Evolutionary conservation across 2,797 vertebrate species (phyloP), one percentile per base, ranked within the genome.

Genomic region (Moxostoma hubbsi): DNA sequence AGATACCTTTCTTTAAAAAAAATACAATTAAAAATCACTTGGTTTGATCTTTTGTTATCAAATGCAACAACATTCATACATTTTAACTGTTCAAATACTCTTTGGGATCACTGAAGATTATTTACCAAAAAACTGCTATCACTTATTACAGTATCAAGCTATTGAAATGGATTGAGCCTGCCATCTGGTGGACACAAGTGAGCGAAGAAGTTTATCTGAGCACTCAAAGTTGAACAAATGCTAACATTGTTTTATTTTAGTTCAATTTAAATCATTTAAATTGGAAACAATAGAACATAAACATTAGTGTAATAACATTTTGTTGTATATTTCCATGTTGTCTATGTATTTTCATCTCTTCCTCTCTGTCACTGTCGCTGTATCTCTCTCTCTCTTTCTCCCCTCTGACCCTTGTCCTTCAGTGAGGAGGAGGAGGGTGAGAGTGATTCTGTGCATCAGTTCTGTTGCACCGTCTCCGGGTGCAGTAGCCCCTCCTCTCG

Each of bases 401-500:
- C 83, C 70, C 4, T 79, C 18, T 72, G 45, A 51, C 85, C 85
- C 53, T 24, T 86, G 84, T 85, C 83, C 83, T 85, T 84, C 55
- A 79, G 84, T 79, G 83, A 89, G 87, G 91, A 93, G 84, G 89
- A 91, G 88, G 80, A 88, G 81, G 88, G 90, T 85, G 73, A 75
- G 66, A 74, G 18, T 85, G 93, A 93, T 87, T 90, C 92, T 86
- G 88, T 90, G 84, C 93, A 94, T 86, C 93, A 93, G 86, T 94
- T 94, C 89, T 94, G 93, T 91, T 94, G 93, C 89, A 93, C 93
- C 46, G 92, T 91, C 84, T 93, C 93, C 67, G 90, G 90, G 84
- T 92, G 92, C 91, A 94, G 92, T 86, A 94, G 92, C 84, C 93
- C 93, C 79, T 93, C 93, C 89, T 94, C 92, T 87, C 91, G 90